Conservation (phyloP, 2,113 vertebrate species). For the Ceyx melanurus region DNA sequence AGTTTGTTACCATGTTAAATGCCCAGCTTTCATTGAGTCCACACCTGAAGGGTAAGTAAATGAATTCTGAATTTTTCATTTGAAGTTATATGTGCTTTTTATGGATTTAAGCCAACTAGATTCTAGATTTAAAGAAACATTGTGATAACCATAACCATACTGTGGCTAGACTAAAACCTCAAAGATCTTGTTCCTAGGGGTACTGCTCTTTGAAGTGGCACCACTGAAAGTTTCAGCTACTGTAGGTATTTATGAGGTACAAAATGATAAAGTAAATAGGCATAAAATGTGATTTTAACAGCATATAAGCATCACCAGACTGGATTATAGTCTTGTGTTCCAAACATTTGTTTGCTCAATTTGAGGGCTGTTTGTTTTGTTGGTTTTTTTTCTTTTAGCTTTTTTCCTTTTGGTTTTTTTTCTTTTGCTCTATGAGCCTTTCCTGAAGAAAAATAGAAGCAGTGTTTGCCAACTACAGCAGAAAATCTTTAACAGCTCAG, state of each 20-base stretch:
- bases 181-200: conserved; percentile 24
- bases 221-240: conserved; percentile 17
- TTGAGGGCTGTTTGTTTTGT: neutral
- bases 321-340: neutral
- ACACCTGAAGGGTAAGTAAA: conserved; percentile 13
- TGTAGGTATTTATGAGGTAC: conserved; percentile 50
- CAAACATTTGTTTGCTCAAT: neutral
- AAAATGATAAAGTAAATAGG: conserved; percentile 43
- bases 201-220: conserved; percentile 38
- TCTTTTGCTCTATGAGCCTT: neutral
- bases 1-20: neutral
- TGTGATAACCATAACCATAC: conserved; percentile 39
- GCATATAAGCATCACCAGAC: neutral
- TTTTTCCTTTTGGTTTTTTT: neutral
- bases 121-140: conserved; percentile 36
- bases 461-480: neutral
- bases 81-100: conserved; percentile 1
- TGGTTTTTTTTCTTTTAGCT: neutral
- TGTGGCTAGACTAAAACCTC: conserved; percentile 34
- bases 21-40: conserved; percentile 22
- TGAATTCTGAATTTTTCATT: neutral
- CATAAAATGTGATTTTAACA: conserved; percentile 15
- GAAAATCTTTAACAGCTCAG: neutral
- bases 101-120: conserved; percentile 23
- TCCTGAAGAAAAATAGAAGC: neutral